Conservation (phyloP, 1,140 invertebrate species). For the Saccostrea cuccullata region DNA sequence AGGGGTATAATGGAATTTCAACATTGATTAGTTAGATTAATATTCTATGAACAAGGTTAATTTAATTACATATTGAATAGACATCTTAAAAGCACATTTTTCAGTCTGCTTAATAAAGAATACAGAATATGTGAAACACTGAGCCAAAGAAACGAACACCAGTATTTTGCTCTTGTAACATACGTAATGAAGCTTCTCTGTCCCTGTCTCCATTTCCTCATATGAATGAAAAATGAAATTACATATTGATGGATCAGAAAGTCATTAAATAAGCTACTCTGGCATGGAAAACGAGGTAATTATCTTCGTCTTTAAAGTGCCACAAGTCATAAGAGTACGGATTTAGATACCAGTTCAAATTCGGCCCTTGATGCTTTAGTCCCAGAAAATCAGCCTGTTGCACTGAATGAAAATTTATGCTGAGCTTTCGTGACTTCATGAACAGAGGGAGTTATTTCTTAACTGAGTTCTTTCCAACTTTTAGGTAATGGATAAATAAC, state of each 20-base stretch:
- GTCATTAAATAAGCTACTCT: constrained; percentile 9
- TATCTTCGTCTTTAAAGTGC: not conserved
- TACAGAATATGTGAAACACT: too few relatives aligned
- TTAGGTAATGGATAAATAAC: not conserved
- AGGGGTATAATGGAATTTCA: too few relatives aligned
- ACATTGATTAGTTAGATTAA: too few relatives aligned
- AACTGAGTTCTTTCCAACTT: not conserved
- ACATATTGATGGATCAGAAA: not conserved
- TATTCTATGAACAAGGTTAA: too few relatives aligned
- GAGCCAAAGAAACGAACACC: too few relatives aligned
- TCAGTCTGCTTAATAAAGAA: too few relatives aligned
- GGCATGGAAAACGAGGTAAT: constrained; percentile 12
- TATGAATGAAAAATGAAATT: not conserved
- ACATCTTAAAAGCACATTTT: too few relatives aligned
- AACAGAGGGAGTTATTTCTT: not conserved
- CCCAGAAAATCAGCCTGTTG: not conserved
- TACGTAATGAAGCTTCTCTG: too few relatives aligned
- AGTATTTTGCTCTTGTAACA: too few relatives aligned
- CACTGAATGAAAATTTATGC: not conserved
- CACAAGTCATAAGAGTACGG: not conserved
- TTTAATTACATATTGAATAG: too few relatives aligned
- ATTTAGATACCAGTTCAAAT: not conserved
- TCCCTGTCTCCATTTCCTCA: too few relatives aligned
- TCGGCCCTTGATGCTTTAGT: not conserved
- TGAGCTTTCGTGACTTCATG: not conserved